Base-by-base conservation (phyloP, 2,888 invertebrate species). In the Philaethria dido region DNA sequence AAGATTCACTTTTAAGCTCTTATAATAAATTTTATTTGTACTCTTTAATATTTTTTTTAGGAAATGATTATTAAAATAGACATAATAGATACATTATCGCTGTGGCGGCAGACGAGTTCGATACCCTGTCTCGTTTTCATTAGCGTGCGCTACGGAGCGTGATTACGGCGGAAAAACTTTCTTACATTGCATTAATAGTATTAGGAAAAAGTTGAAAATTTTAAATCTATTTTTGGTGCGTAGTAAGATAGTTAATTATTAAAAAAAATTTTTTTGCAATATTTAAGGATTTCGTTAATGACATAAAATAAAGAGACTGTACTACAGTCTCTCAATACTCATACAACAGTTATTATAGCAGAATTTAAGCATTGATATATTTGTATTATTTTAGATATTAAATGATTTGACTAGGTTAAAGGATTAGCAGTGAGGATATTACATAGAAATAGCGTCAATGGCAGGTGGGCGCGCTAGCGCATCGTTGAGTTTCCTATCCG, bases 101-200 rank as follows among this genome's bases (percentile, higher is more conserved):
- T 42, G 59, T 20, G 54, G n/a, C 77, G 74, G 75, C 74, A 76
- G 77, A 72, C 78, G 80, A 77, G 90, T 87, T 89, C 89, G 82
- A 82, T 86, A 84, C 74, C 85, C 88, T 85, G 82, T 87, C 86
- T 89, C 89, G 88, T 88, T 89, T 89, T 89, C 89, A 88, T 83
- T 84, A 78, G 83, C 76, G 75, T 72, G 80, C 75, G 74, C 75
- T 73, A 74, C 80, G 79, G 81, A 74, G 75, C 73, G 74, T 80
- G 79, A 79, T 81, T 82, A 80, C 81, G 80, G 71, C 83, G 85
- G 84, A 86, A 86, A 84, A 84, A 85, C 83, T 84, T 81, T 84
- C 72, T 72, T 73, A 72, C 70, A 64, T 63, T 22, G 66, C 64
- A 60, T 61, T 69, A 61, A 61, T 42, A 42, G 42, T 52, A 63